Evolutionary conservation across 2,113 vertebrate genomes (phyloP).

Genomic region (Lamprologus tigripictilis): DNA sequence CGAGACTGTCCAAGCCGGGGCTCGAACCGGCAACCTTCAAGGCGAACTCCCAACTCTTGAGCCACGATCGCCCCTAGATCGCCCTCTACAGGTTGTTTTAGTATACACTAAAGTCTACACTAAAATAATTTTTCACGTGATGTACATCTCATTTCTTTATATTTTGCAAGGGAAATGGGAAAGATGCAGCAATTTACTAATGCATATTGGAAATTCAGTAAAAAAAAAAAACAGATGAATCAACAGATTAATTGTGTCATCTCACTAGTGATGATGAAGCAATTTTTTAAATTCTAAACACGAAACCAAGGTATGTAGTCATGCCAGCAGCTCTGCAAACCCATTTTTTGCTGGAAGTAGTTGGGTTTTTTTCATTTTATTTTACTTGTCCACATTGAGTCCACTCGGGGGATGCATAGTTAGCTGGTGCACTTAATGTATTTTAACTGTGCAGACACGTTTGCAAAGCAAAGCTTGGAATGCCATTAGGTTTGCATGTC

Average conservation of each 20-base stretch:
- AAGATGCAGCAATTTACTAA: background rate
- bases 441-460: background rate
- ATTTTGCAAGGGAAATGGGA: background rate
- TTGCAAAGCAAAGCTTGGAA: background rate
- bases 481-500: background rate
- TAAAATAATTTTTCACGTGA: background rate
- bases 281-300: background rate
- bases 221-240: background rate
- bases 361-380: rapidly evolving
- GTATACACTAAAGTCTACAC: background rate
- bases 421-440: background rate
- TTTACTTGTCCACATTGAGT: background rate
- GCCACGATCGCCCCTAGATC: background rate
- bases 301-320: background rate
- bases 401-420: background rate
- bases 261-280: background rate
- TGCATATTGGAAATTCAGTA: background rate
- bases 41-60: background rate
- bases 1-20: background rate
- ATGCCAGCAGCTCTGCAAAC: background rate
- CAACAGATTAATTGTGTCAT: background rate
- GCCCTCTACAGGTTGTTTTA: background rate
- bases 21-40: background rate
- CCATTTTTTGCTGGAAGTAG: background rate
- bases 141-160: background rate